Base-by-base conservation (phyloP, 2,113 vertebrate species). In the Corydoras maculifer region DNA sequence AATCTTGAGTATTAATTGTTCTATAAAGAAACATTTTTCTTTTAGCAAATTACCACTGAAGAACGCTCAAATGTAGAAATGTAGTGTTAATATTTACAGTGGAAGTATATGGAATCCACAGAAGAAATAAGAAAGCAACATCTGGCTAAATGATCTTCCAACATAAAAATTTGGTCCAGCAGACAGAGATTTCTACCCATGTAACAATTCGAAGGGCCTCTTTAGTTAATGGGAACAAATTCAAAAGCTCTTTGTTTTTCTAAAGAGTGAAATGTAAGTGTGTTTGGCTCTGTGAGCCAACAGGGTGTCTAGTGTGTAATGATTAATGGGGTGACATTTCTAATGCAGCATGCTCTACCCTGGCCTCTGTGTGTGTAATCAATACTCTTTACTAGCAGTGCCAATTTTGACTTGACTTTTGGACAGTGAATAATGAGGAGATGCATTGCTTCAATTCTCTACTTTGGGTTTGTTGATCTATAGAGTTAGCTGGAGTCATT, bases 251-350 rank as follows among this genome's bases (percentile, higher is more conserved):
- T 70, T 25, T 14, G 49, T 4, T 53, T 53, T 53, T 73, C 18
- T 10, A 59, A 63, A 48, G 58, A 58, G 31, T 69, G 6, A 62
- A 65, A 32, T 13, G 14, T 58, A 18, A 57, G 13, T n/a, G 54
- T 67, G 29, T 68, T 48, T 59, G 25, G 13, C 80, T 68, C 78
- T 70, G 30, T 15, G n/a, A 18, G 53, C 60, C 8, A 32, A 12
- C 5, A 60, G 54, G 69, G 50, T 78, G 58, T 74, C 81, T 51
- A 83, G 73, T 80, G 79, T 84, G 72, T 86, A 88, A 89, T 90
- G 78, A 89, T 90, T 90, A 82, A 89, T 79, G 54, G 15, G 9
- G 71, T 73, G 70, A 68, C 80, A 73, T 86, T 54, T 72, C 62
- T 62, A 3, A 77, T 66, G 75, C 4, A 70, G 59, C 55, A 15